Percentiles rank a stretch among this genome's conserved stretches.
Conservation (phyloP, 1,140 invertebrate species). For the Octopus bimaculoides region DNA sequence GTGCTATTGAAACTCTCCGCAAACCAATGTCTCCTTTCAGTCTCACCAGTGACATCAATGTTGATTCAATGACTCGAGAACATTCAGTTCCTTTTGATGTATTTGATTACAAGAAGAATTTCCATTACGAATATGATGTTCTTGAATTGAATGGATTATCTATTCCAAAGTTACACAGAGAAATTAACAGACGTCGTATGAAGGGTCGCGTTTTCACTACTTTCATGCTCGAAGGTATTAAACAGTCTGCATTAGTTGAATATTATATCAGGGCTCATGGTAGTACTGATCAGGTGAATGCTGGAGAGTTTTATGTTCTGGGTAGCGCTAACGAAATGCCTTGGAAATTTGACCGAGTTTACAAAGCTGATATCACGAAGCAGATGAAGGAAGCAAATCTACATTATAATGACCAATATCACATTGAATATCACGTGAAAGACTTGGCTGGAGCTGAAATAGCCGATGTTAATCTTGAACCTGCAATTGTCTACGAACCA, state of each 20-base stretch:
- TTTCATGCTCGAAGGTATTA: conserved; percentile 24
- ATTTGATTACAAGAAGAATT: conserved; percentile 18
- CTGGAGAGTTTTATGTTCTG: conserved; percentile 24
- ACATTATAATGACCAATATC: conserved; percentile 18
- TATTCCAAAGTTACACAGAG: conserved; percentile 14
- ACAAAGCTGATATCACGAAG: conserved; percentile 27
- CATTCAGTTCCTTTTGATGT: conserved; percentile 16
- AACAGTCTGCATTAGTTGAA: conserved; percentile 14
- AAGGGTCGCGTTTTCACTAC: conserved; percentile 23
- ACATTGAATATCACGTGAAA: conserved; percentile 14
- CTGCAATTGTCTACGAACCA: conserved; percentile 18
- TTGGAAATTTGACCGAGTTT: conserved; percentile 27
- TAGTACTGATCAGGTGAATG: neutral
- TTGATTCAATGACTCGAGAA: conserved; percentile 18
- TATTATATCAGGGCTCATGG: neutral
- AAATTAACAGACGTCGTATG: conserved; percentile 16
- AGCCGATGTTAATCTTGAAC: neutral
- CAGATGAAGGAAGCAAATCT: conserved; percentile 8
- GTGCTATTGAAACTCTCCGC: conserved; percentile 21
- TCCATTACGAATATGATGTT: conserved; percentile 29
- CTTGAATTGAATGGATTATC: conserved; percentile 24
- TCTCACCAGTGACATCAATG: conserved; percentile 17
- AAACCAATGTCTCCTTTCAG: conserved; percentile 24
- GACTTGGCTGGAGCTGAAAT: conserved; percentile 17
- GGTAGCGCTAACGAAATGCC: conserved; percentile 31